Base-by-base conservation (phyloP, 1,140 invertebrate genomes). In the Heliothis subflexa region DNA sequence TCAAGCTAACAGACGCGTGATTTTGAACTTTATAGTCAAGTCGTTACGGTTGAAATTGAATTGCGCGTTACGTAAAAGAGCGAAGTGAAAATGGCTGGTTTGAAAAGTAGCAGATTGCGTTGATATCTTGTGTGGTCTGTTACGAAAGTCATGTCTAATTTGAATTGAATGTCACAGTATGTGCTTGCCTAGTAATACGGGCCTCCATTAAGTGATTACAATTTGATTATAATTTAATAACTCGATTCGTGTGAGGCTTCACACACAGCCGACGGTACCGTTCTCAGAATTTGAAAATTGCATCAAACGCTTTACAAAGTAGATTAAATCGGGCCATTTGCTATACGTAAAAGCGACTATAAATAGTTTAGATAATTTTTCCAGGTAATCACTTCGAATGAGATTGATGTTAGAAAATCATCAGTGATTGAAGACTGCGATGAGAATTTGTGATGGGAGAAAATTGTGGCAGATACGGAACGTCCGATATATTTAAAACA, bases 101-200 rank as follows among this genome's bases (percentile, higher is more conserved):
- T 9, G 21, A 59, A 59, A 28, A 59, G 21, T 21, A 13, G 21
- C 55, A 59, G 45, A 49, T 68, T 68, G 64, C 40, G 11, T 45
- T 49, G 49, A 68, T 40, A 68, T 64, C 40, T 12, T 50, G 64
- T 68, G 64, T 68, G 64, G 64, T 49, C 16, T 59, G 21, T 59
- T 59, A 25, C 55, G 18, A 59, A 21, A 59, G 25, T 13, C 18
- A 14, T 28, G 55, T 59, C 21, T 59, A 59, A 59, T 59, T 59
- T 59, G 55, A 59, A 59, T 59, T 59, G 55, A 59, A 59, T 59
- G 21, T 28, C 21, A 25, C 21, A 21, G 12, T 59, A 18, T 59
- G 55, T 59, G 11, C 21, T 25, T 28, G 21, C n/a, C n/a, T n/a
- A 57, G 25, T 28, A 25, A 25, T 25, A 14, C 21, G 55, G 21